Base-by-base conservation (phyloP, 2,113 vertebrate genomes). In the Microcebus ravelobensis region DNA sequence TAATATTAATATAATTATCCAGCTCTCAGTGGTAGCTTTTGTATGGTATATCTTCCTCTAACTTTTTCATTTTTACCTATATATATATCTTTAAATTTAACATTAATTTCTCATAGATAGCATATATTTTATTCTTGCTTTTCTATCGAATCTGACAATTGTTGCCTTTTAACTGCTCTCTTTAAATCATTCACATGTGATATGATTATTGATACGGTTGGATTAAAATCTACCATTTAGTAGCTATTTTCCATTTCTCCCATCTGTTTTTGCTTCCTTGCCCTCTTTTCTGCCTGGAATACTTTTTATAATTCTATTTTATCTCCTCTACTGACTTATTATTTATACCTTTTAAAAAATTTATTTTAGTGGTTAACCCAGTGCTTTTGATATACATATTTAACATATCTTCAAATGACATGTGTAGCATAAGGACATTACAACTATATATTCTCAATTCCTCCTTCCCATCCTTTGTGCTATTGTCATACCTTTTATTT, bases 1-100 rank as follows among this genome's bases (percentile, higher is more conserved):
- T 88, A 61, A 88, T 88, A 79, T 70, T 77, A 63, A 88, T 55
- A 79, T 88, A 87, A 20, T 88, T 88, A 87, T 84, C 52, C 18
- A 77, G 61, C 39, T 94, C 88, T 94, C 52, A 84, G 71, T 65
- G 71, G 42, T 71, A 45, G 50, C 42, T 57, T 55, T 71, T 63
- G 11, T 15, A 45, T 87, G n/a, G 39, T 57, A 59, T n/a, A 21
- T 76, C n/a, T 73, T 94, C 83, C 83, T 63, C n/a, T 27, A 70
- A 29, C 29, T 6, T 91, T 96, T 96, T 63, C 8, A 8, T 96
- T 74, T 71, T 77, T 84, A 27, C 57, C 65, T 90, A 31, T 29
- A 29, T 45, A 29, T 45, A 23, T 76, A 25, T 81, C 67, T 92
- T 93, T 80, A 73, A 81, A 80, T n/a, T 57, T 81, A 42, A 61